phyloP scores from a whole-genome alignment of 2,113 vertebrate species.

The Bettongia penicillata region DNA sequence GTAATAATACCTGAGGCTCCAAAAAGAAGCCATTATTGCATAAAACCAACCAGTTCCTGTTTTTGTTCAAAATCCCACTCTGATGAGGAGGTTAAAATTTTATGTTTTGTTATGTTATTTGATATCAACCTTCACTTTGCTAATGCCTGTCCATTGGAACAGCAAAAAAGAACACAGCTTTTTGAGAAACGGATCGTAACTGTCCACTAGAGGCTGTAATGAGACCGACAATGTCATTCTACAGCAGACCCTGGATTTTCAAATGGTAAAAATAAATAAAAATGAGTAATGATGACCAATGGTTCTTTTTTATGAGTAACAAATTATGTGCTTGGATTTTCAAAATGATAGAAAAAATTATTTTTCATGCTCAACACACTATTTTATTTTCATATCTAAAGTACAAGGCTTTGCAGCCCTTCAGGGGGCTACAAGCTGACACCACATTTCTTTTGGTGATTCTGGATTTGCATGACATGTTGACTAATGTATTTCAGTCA shows the following conservation, averaged over 20 bases:
- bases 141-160: constrained; percentile 54
- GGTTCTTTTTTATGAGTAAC: constrained; percentile 62
- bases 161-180: constrained; percentile 64
- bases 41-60: constrained; percentile 44
- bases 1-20: constrained; percentile 67
- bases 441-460: constrained; percentile 62
- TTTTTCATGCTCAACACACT: constrained; percentile 33
- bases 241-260: constrained; percentile 73
- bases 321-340: constrained; percentile 39
- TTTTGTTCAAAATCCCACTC: constrained; percentile 32
- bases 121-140: constrained; percentile 62
- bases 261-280: constrained; percentile 54
- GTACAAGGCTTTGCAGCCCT: not conserved
- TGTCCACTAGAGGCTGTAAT: constrained; percentile 89
- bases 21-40: rapidly evolving
- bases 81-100: constrained; percentile 1
- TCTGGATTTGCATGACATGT: constrained; percentile 60
- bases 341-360: constrained; percentile 45
- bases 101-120: constrained; percentile 21
- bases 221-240: constrained; percentile 85
- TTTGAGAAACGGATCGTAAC: constrained; percentile 79
- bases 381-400: constrained; percentile 62
- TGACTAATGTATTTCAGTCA: constrained; percentile 74
- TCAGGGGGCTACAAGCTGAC: constrained; percentile 58
- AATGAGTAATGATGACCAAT: constrained; percentile 40